These are phyloP conservation scores for Epinephelus malabaricus DNA, from an alignment of 2,797 vertebrate species.

Conservation along the genomic window DNA sequence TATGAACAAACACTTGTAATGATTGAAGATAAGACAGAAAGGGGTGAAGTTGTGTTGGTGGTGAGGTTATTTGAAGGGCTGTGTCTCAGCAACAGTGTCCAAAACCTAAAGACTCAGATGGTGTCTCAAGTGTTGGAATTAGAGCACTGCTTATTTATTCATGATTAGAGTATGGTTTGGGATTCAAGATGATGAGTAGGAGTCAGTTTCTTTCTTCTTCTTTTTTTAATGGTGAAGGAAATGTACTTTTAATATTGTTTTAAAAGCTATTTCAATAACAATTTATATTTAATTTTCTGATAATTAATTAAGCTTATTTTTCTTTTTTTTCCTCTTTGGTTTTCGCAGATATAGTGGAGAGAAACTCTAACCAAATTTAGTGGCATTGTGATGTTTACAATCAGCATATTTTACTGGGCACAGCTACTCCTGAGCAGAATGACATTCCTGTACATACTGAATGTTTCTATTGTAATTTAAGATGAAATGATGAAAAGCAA, in stretches of 20 bases:
- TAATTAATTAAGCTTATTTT: constrained; percentile 25
- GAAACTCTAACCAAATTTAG: constrained; percentile 56
- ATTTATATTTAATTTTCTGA: constrained; percentile 37
- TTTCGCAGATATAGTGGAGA: constrained; percentile 45
- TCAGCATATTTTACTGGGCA: constrained; percentile 68
- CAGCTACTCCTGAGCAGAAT: constrained; percentile 69
- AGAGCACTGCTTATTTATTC: constrained; percentile 69
- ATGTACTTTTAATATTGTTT: constrained; percentile 49
- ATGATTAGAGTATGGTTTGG: constrained; percentile 61
- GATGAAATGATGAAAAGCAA: constrained; percentile 72
- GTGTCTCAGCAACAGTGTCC: constrained; percentile 33
- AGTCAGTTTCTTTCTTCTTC: constrained; percentile 50
- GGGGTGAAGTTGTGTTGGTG: constrained; percentile 27
- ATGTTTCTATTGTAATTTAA: constrained; percentile 84
- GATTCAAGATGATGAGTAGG: constrained; percentile 51
- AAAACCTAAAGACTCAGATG: constrained; percentile 44
- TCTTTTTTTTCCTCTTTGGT: constrained; percentile 23
- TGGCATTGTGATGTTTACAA: constrained; percentile 72
- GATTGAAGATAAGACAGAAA: constrained; percentile 33
- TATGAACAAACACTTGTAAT: constrained; percentile 58
- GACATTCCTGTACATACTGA: constrained; percentile 80
- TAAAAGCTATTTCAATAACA: constrained; percentile 46
- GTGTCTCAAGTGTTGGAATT: constrained; percentile 67
- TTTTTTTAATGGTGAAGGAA: constrained; percentile 67
- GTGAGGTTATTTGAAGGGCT: constrained; percentile 47